Evolutionary conservation across 1,140 invertebrate genomes (phyloP).

Genomic region (Coelopa frigida): DNA sequence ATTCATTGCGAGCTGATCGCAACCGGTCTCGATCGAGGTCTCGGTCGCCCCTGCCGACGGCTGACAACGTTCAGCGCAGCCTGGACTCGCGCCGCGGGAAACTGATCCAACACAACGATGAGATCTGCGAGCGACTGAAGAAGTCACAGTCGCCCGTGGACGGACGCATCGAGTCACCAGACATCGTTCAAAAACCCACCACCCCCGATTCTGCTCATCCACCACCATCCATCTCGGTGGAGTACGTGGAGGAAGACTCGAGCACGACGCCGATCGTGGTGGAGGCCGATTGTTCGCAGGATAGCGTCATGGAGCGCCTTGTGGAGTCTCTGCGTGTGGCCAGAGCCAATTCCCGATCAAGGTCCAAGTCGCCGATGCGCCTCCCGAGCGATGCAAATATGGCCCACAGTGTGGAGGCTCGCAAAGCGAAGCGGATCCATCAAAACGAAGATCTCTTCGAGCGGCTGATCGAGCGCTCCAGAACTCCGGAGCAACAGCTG

Average conservation of each 20-base stretch:
- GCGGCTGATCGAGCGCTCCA: conserved; percentile 20
- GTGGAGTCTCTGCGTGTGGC: conserved; percentile 32
- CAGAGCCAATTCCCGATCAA: conserved; percentile 26
- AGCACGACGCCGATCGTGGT: conserved; percentile 1
- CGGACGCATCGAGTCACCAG: no score
- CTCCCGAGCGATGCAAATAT: conserved; percentile 26
- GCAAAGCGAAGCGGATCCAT: conserved; percentile 25
- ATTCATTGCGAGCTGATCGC: conserved; percentile 20
- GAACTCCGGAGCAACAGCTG: conserved; percentile 22
- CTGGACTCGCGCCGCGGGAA: conserved; percentile 24
- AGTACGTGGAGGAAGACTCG: conserved; percentile 14
- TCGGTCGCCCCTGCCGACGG: conserved; percentile 29
- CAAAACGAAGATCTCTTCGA: conserved; percentile 33
- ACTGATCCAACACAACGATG: conserved; percentile 32
- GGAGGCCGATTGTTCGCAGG: conserved; percentile 17
- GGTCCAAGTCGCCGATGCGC: conserved; percentile 30
- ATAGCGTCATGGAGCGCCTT: conserved; percentile 27
- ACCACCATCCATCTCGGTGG: conserved; percentile 24
- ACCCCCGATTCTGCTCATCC: no score
- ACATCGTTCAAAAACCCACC: no score
- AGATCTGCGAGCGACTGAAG: conserved; percentile 25
- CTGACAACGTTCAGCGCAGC: conserved; percentile 28
- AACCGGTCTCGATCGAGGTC: conserved; percentile 23
- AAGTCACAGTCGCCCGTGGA: no score
- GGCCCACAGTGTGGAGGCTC: conserved; percentile 24